Evolutionary conservation across 2,113 vertebrate species (phyloP).

Genomic region (Sprattus sprattus): DNA sequence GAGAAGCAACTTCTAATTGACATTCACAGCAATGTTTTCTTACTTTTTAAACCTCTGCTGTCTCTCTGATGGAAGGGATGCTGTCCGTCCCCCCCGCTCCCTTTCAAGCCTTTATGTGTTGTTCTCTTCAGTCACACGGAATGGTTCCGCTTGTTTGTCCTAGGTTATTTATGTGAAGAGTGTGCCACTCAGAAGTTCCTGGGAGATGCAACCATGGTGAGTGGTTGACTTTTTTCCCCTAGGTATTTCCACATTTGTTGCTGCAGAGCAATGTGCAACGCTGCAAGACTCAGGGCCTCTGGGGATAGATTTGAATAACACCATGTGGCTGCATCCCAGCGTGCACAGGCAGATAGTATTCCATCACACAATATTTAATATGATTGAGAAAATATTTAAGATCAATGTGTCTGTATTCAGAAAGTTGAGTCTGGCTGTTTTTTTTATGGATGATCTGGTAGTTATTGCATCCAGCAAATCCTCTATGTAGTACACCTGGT

Average conservation of each 20-base stretch:
- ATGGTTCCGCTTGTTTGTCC: not conserved
- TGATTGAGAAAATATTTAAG: not conserved
- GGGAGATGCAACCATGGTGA: not conserved
- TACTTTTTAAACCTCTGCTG: not conserved
- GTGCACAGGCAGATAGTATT: not conserved
- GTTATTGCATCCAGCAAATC: not conserved
- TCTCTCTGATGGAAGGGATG: not conserved
- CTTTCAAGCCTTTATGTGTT: not conserved
- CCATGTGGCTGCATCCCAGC: not conserved
- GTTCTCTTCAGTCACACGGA: not conserved
- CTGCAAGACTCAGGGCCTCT: not conserved
- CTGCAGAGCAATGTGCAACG: not conserved
- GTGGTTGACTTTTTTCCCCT: not conserved
- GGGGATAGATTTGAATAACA: not conserved
- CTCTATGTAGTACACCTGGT: too few relatives aligned
- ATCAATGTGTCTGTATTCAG: slow-evolving; percentile 15
- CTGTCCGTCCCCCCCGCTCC: not conserved
- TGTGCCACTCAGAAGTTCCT: not conserved
- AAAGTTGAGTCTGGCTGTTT: slow-evolving; percentile 9
- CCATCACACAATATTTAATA: slow-evolving; percentile 19
- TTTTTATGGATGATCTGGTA: not conserved
- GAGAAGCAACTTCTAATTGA: slow-evolving; percentile 8
- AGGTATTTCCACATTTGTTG: not conserved
- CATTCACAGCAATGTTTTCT: not conserved
- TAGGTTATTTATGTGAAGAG: too few relatives aligned